Conservation (phyloP, 2,113 vertebrate genomes). For the Glaucomys volans region DNA sequence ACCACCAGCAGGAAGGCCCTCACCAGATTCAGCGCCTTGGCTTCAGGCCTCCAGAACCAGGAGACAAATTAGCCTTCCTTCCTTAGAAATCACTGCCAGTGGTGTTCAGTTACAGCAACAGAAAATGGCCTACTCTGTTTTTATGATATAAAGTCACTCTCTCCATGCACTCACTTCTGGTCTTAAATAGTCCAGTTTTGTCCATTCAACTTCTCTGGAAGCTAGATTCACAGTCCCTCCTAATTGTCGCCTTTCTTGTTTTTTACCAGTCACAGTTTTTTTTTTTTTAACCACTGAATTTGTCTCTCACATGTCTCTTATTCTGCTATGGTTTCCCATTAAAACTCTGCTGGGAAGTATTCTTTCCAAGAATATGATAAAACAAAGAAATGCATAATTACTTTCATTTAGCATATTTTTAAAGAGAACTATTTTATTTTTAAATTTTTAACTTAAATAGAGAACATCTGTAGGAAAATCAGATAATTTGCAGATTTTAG, state of each 20-base stretch:
- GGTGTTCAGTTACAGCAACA: not conserved
- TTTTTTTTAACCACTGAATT: not conserved
- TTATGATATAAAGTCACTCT: not conserved
- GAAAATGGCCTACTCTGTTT: not conserved
- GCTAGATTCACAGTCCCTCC: not conserved
- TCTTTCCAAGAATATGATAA: not conserved
- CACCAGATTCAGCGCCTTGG: not conserved
- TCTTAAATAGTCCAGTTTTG: not conserved
- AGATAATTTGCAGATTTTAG: constrained; percentile 37
- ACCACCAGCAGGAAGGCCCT: not conserved
- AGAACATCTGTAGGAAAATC: not conserved
- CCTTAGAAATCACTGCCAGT: too few species aligned
- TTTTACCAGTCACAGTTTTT: not conserved
- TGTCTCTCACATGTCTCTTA: not conserved
- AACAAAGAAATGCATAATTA: not conserved
- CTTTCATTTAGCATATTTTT: not conserved
- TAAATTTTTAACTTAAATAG: constrained; percentile 1
- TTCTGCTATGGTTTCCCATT: not conserved
- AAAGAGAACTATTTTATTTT: constrained; percentile 21
- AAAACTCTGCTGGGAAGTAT: not conserved
- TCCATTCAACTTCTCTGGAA: not conserved
- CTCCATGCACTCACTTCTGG: not conserved
- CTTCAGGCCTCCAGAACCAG: too few species aligned
- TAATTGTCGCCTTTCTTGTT: not conserved
- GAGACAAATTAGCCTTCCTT: not conserved